These are phyloP conservation scores for Zoroaster sp. DNA, from an alignment of 53 echinoderm and acorn worm genomes.

Conservation along the genomic window DNA sequence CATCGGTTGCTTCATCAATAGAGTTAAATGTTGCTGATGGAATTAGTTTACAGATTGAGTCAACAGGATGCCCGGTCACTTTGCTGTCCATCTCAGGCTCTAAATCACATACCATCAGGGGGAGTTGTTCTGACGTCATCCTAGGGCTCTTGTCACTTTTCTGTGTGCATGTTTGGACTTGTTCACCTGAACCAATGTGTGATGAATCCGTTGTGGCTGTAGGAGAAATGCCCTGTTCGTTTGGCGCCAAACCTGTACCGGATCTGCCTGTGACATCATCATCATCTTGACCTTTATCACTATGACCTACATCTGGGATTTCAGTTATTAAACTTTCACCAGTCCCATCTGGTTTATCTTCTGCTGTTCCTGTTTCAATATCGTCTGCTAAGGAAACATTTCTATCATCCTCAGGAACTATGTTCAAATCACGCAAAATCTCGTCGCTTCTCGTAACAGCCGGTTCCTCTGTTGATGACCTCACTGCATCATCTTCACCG, in stretches of 20 bases:
- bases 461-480: not conserved
- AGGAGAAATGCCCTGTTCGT: not conserved
- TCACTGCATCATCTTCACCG: not conserved
- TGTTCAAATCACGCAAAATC: not conserved
- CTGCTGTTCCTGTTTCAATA: not conserved
- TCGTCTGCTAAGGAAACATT: not conserved
- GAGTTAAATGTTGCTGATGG: no score
- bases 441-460: not conserved
- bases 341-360: not conserved
- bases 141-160: not conserved
- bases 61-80: no score
- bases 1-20: not conserved
- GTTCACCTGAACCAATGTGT: not conserved
- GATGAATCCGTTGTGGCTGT: not conserved
- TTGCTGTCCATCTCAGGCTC: not conserved
- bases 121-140: not conserved
- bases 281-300: not conserved
- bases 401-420: not conserved
- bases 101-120: not conserved
- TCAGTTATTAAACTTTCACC: not conserved
- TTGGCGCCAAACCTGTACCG: not conserved
- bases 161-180: not conserved
- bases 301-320: not conserved
- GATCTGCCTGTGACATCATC: not conserved
- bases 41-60: no score